phyloP scores from a whole-genome alignment of 2,113 vertebrate genomes.

The Colistium nudipinnis region DNA sequence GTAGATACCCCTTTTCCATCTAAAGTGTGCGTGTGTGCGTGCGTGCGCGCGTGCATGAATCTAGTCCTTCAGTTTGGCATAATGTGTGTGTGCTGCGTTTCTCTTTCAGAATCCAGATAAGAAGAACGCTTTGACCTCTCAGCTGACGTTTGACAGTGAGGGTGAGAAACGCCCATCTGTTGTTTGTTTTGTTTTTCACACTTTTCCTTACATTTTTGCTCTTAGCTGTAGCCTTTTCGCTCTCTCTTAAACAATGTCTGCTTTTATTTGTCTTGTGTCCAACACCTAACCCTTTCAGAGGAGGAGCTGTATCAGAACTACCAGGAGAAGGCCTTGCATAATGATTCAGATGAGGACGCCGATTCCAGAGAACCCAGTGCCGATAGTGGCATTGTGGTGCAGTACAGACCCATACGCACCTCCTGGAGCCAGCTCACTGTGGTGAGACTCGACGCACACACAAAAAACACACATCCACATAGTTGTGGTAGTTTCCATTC shows the following conservation, averaged over 20 bases:
- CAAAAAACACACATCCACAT: conserved; percentile 13
- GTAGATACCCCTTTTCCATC: neutral
- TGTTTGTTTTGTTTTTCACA: neutral
- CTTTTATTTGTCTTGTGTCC: neutral
- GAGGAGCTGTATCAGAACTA: conserved; percentile 97
- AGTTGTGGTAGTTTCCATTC: neutral
- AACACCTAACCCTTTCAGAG: conserved; percentile 75
- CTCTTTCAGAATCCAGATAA: conserved; percentile 75
- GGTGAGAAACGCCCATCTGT: conserved; percentile 82
- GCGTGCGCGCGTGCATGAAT: neutral
- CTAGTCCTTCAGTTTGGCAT: neutral
- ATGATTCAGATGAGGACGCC: conserved; percentile 92
- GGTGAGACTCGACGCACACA: conserved; percentile 80
- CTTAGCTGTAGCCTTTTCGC: neutral
- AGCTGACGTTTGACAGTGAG: conserved; percentile 93
- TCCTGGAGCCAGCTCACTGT: conserved; percentile 94
- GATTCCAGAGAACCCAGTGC: conserved; percentile 83
- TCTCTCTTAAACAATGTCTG: neutral
- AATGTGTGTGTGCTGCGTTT: conserved; percentile 3
- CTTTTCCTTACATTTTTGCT: neutral
- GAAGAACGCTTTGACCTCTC: conserved; percentile 87
- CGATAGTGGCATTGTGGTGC: conserved; percentile 86
- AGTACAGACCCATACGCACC: conserved; percentile 87
- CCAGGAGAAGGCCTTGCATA: conserved; percentile 95
- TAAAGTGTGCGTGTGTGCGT: neutral